Base-by-base conservation (phyloP, 1,140 invertebrate genomes). In the Lepidurus arcticus region DNA sequence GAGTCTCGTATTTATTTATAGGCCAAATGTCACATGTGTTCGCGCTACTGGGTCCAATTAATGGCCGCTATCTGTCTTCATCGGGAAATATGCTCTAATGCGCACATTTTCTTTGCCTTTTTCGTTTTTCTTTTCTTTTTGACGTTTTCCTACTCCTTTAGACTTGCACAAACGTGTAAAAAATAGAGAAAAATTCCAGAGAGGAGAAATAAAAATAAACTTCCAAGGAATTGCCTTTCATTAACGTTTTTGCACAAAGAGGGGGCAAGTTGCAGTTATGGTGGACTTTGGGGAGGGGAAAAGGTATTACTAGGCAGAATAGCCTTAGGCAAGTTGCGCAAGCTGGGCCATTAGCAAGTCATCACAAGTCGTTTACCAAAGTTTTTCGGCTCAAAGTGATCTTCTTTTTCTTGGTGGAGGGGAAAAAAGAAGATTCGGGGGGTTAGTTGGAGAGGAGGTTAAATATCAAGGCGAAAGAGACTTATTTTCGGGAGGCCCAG, bases 11-110 rank as follows among this genome's bases (percentile, higher is more conserved):
- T 65, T 65, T 65, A 65, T 65, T 65, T 65, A 65, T 65, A 65
- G 53, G 53, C 53, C 53, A 65, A 65, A 65, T 65, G 53, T 65
- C 53, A 65, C 53, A 65, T 65, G 53, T 65, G 16, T 65, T 65
- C 53, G 53, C 53, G 21, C 53, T 13, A 21, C 53, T 65, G 53
- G 53, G 53, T 65, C 53, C 53, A 65, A 65, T 65, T 65, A 65
- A 65, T 65, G 53, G 53, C 13, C 53, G 53, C 53, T 65, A 65
- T 65, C 53, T 65, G 53, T 65, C 53, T 65, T 65, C 53, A 65
- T 65, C 21, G 53, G 13, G 53, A 65, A 16, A 65, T n/a, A n/a
- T 65, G 13, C 53, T 65, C 53, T 65, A 65, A 65, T 65, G 53
- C 53, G 53, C 53, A 65, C 21, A 65, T 13, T 65, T 65, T 65